Evolutionary conservation across 2,888 invertebrate species (phyloP), one percentile per base, ranked within the genome.

Genomic region (Timema cristinae): DNA sequence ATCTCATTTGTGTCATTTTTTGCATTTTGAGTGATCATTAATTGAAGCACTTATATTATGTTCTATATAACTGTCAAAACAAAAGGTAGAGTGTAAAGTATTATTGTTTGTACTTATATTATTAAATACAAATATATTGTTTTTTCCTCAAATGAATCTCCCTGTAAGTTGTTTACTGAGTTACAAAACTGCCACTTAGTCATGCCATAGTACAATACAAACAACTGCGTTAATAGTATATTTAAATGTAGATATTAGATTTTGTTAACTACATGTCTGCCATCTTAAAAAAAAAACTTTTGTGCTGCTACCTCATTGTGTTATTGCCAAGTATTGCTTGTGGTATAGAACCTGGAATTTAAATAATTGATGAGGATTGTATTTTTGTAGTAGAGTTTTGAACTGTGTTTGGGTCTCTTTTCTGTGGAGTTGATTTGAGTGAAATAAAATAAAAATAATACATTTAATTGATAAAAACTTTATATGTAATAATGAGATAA

Each of bases 141-240:
- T 47, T 11, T 63, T 47, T 47, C 47, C 32, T 13, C 48, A 48
- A 63, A 32, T 63, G 32, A 63, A 63, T 63, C 48, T 63, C 47
- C 13, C 32, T 47, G 6, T 10, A 32, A 63, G 48, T 13, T 13
- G 11, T 54, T 54, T n/a, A n/a, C 32, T 13, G 32, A 13, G 32
- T 63, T 32, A 10, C 63, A 32, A 32, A 48, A 69, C 59, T 69
- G 69, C 63, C 69, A 61, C 7, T 50, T 69, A 69, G 69, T 69
- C 69, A 69, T 69, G 32, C 69, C 69, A 69, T 61, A 59, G 69
- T 69, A 69, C 69, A 69, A 69, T 61, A 56, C 52, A 63, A 63
- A 48, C 63, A 63, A 47, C 63, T 47, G 32, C 6, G 48, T 63
- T 63, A 47, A 63, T 63, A 48, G 32, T 63, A n/a, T 63, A 47